phyloP scores from a whole-genome alignment of 1,140 invertebrate species.

The Stenopsyche tienmushanensis region DNA sequence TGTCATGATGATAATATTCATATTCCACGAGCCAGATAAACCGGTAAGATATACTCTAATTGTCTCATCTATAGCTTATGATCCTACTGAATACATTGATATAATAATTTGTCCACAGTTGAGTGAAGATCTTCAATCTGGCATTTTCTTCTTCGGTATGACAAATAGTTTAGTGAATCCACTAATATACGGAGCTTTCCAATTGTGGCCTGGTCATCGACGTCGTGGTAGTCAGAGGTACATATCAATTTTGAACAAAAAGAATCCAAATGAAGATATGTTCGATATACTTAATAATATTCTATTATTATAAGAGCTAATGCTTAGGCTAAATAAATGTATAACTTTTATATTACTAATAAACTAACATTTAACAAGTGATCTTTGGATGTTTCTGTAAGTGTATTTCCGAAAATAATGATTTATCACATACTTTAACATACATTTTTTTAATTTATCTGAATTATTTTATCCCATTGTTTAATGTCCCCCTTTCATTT shows the following conservation, averaged over 20 bases:
- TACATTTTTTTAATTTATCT: not conserved
- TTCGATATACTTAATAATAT: not conserved
- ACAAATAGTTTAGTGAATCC: slow-evolving; percentile 86
- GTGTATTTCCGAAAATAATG: not conserved
- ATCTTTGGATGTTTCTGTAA: not conserved
- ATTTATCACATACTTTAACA: not conserved
- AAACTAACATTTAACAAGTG: not conserved
- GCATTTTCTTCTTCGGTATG: slow-evolving; percentile 83
- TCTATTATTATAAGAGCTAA: not conserved
- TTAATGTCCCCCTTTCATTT: not conserved
- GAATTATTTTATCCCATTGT: not conserved
- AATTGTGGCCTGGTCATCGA: slow-evolving; percentile 61
- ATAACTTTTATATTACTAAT: not conserved
- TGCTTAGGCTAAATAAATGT: not conserved
- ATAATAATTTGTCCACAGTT: slow-evolving; percentile 44
- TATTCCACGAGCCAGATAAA: slow-evolving; percentile 72
- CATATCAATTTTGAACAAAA: slow-evolving; percentile 6
- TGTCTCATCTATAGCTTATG: slow-evolving; percentile 3
- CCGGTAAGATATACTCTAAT: slow-evolving; percentile 56
- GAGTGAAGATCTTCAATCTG: slow-evolving; percentile 63
- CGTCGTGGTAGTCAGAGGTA: slow-evolving; percentile 37
- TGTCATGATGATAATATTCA: slow-evolving; percentile 79
- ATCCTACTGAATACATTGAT: not conserved
- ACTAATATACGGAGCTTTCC: slow-evolving; percentile 85
- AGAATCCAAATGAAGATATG: not conserved